Conservation (phyloP, 2,888 invertebrate species). For the Cheilosia vernalis region DNA sequence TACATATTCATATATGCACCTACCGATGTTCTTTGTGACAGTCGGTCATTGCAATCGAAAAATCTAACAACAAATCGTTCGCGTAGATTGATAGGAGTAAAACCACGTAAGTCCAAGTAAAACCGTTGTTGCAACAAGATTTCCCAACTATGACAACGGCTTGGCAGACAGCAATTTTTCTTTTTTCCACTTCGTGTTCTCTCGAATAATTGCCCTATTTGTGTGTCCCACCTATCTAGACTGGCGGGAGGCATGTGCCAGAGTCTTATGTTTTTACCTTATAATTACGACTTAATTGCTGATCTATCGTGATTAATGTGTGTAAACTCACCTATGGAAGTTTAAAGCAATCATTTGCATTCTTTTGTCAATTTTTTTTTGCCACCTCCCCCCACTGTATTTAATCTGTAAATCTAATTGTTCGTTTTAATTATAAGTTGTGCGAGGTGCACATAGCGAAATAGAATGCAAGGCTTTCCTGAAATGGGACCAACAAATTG, state of each 20-base stretch:
- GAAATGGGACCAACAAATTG: conserved; percentile 16
- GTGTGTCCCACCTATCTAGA: conserved; percentile 29
- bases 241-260: conserved; percentile 11
- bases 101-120: not conserved
- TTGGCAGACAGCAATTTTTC: not conserved
- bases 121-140: conserved; percentile 37
- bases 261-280: conserved; percentile 21
- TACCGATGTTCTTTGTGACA: conserved; percentile 14
- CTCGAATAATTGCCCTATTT: conserved; percentile 49
- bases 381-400: not conserved
- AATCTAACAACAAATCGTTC: conserved; percentile 20
- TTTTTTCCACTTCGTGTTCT: conserved; percentile 7
- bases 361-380: conserved; percentile 29
- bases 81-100: not conserved
- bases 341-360: conserved; percentile 36
- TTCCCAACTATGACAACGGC: conserved; percentile 4
- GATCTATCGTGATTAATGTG: conserved; percentile 49
- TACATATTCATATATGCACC: not conserved
- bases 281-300: conserved; percentile 52
- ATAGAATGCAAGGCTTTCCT: conserved; percentile 15
- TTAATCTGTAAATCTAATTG: conserved; percentile 46
- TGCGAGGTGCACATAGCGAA: not conserved
- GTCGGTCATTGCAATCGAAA: not conserved
- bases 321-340: conserved; percentile 23
- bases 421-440: conserved; percentile 31